Evolutionary conservation across 2,797 vertebrate genomes (phyloP), one percentile per base, ranked within the genome.

Genomic region (Eupleurogrammus muticus): DNA sequence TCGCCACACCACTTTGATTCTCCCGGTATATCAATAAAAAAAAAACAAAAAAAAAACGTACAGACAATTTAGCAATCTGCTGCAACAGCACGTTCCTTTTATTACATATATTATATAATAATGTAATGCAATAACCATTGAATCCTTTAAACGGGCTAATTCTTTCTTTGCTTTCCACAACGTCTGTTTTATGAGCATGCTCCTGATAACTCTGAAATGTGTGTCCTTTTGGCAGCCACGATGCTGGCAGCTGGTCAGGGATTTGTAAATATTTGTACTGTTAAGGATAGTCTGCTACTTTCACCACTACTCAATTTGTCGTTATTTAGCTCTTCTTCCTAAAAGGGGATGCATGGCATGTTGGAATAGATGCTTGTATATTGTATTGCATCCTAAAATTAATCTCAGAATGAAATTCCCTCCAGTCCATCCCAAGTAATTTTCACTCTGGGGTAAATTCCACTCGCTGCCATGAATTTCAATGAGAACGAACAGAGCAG

Each of bases 11-110:
- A 76, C 67, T 62, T 68, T 6, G 10, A 66, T 77, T 82, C 75
- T 65, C 58, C 52, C 19, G 48, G 28, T 61, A 73, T 78, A 79
- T 85, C 73, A 82, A 66, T 86, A 83, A 49, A 66, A 48, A 4
- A 2, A 42, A 1, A n/a, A n/a, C n/a, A n/a, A n/a, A n/a, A n/a
- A 66, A 48, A 4, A 2, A 42, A 1, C 8, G 64, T 53, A 19
- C 38, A 54, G 58, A 11, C 23, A 47, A 65, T 78, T 66, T 7
- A 63, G 78, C 78, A 72, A 23, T 47, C 42, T 54, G 19, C 44
- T 52, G 65, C 24, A 32, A 38, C 54, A 70, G 19, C 9, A 17
- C 19, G 14, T 59, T 35, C n/a, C 17, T 50, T 73, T 77, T 56
- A 51, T 82, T 70, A 77, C 49, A 73, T 24, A 35, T 51, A 38